Percentiles rank a stretch among this genome's conserved stretches.
Conservation (phyloP, 2,888 invertebrate genomes). For the Chesias legatella region DNA sequence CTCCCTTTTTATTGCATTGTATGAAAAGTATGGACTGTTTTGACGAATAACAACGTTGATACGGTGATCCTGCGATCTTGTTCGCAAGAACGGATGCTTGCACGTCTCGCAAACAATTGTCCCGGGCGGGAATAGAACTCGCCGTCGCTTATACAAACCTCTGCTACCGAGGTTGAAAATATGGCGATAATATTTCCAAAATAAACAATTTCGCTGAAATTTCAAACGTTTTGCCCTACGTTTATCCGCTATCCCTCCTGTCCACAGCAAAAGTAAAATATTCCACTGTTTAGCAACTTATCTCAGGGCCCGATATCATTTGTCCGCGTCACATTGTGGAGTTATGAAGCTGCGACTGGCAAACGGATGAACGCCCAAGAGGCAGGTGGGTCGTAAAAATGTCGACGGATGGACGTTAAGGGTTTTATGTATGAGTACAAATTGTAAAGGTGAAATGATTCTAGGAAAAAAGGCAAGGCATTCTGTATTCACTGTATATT, state of each 20-base stretch:
- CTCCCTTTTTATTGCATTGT: too few relatives aligned
- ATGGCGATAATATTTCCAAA: constrained; percentile 1
- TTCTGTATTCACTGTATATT: too few relatives aligned
- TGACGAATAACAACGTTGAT: too few relatives aligned
- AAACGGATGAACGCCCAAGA: constrained; percentile 19
- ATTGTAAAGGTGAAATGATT: too few relatives aligned
- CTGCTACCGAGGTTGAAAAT: background rate
- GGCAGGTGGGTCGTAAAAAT: constrained; percentile 23
- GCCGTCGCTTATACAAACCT: too few relatives aligned
- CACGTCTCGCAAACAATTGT: too few relatives aligned
- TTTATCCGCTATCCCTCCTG: constrained; percentile 2
- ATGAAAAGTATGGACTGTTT: too few relatives aligned
- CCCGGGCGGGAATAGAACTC: too few relatives aligned
- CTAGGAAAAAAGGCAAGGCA: too few relatives aligned
- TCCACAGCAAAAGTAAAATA: constrained; percentile 14
- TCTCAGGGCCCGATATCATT: constrained; percentile 24
- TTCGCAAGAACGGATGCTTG: too few relatives aligned
- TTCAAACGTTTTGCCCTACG: constrained; percentile 4
- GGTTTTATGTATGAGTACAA: background rate
- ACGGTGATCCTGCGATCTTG: too few relatives aligned
- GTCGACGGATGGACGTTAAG: constrained; percentile 14
- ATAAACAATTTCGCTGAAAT: background rate
- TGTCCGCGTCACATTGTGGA: constrained; percentile 27
- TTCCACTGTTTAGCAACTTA: constrained; percentile 17
- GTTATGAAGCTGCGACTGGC: constrained; percentile 24